Evolutionary conservation across 2,797 vertebrate species (phyloP).

Genomic region (Acanthurus lineatus): DNA sequence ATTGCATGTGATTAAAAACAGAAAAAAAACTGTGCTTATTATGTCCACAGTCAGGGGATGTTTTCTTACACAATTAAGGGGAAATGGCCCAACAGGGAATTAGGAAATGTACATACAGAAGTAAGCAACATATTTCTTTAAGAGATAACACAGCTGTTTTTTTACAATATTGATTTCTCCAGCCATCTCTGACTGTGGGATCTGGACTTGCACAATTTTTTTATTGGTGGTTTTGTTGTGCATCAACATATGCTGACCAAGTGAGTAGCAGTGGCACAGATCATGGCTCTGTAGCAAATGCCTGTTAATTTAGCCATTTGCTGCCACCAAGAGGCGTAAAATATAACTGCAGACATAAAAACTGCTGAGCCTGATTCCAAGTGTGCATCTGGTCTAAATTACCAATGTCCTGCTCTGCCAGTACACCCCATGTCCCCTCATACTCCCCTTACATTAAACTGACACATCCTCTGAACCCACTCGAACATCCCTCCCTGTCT

Average conservation of each 20-base stretch:
- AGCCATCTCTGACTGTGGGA: not conserved
- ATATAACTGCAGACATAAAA: conserved; percentile 41
- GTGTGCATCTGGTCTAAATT: conserved; percentile 91
- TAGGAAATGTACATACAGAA: not conserved
- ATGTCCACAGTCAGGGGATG: conserved; percentile 6
- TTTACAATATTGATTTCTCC: not conserved
- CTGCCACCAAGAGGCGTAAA: conserved; percentile 79
- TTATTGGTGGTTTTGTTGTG: conserved; percentile 16
- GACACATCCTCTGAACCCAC: conserved; percentile 73
- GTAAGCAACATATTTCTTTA: not conserved
- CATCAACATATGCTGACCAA: not conserved
- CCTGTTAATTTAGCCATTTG: conserved; percentile 67
- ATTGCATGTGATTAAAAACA: conserved; percentile 2
- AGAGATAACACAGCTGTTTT: no score
- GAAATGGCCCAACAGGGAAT: not conserved
- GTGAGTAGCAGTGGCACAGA: not conserved
- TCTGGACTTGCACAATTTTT: not conserved
- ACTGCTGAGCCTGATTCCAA: conserved; percentile 32
- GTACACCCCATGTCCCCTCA: conserved; percentile 79
- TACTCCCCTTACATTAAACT: conserved; percentile 67
- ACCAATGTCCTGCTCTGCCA: conserved; percentile 80
- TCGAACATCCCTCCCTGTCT: conserved; percentile 40
- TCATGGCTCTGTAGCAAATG: not conserved
- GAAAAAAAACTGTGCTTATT: not conserved
- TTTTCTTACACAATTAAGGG: conserved; percentile 1